Base-by-base conservation (phyloP, 2,888 invertebrate genomes). In the Tetheella fluctuosa region DNA sequence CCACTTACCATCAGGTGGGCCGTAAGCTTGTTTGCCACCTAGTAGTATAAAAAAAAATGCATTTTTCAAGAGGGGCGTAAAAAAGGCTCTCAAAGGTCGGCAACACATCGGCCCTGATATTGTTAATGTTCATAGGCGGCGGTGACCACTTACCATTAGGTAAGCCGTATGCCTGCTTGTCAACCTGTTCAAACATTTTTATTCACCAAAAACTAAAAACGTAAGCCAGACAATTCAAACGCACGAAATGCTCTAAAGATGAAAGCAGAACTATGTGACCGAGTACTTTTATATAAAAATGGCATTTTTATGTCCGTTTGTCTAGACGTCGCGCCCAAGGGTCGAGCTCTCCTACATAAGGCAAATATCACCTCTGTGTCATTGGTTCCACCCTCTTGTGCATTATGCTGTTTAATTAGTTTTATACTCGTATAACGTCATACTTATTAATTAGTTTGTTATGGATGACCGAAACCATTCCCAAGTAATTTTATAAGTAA, bases 271-370 rank as follows among this genome's bases (percentile, higher is more conserved):
- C 15, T 10, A 15, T 53, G 25, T 55, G 12, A 53, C 52, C 4
- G 1, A 6, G 5, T 52, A 42, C 23, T 48, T 56, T 2, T 58
- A 60, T 63, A 69, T 64, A 65, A 59, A 68, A 67, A 73, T 69
- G 61, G 53, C 28, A 57, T 61, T 64, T 62, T 65, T 59, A 65
- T 69, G 64, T 67, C 57, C 39, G 25, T 25, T 57, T 52, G 76
- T 67, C 75, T 70, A 72, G 73, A 75, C 76, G 69, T 61, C 48
- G 48, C 67, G 52, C 59, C 65, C 54, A 55, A 59, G 63, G 69
- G 70, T 62, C 61, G 65, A 52, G 62, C 66, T 64, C 67, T 61
- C 65, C 65, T 60, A 53, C 54, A 58, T 52, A 56, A 55, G 61
- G 64, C 65, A 59, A 68, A 68, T 39, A n/a, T 39, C 39, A 39